Evolutionary conservation across 2,797 vertebrate genomes (phyloP), one percentile per base, ranked within the genome.

Genomic region (Eleutherodactylus coqui): DNA sequence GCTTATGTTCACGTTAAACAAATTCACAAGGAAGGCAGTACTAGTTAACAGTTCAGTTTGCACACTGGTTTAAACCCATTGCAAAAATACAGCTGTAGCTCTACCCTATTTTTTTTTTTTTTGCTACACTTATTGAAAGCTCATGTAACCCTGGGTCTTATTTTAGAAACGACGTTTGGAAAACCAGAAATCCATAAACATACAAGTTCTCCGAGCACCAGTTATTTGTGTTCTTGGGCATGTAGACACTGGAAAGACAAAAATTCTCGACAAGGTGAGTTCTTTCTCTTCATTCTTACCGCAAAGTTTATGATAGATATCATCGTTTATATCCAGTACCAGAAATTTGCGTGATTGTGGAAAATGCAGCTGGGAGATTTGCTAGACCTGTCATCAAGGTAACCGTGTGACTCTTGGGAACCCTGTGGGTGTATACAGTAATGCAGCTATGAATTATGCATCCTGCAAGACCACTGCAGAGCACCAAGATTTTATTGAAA

Each of bases 211-310:
- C 4, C 93, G 98, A 90, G 92, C 98, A 5, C 98, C 98, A 0
- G 96, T 99, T 86, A 98, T 99, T n/a, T 99, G 98, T 91, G 98
- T 99, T 45, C 94, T 99, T 80, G 98, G 98, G 62, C 98, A 99
- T 29, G 98, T 99, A 19, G 98, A 99, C 91, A 99, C 98, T 0
- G 98, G 98, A 1, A 99, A 99, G 92, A 99, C 98, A 47, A 99
- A 99, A 93, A 99, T 99, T 93, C 93, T 99, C 24, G 98, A 99
- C 92, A 99, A 99, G 96, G 98, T 96, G 92, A 89, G 91, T 60
- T 13, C 24, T 11, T 32, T 49, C 13, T 21, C 6, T 76, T 21
- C 32, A 53, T 77, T 38, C 38, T n/a, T 79, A 17, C 21, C 11
- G 8, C 29, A 14, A 58, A 6, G 49, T 77, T 34, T 19, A 17